Percentiles rank a stretch among this genome's conserved stretches.
These are phyloP conservation scores for Irena cyanogastra DNA, from an alignment of 2,113 vertebrate genomes.

Conservation along the genomic window DNA sequence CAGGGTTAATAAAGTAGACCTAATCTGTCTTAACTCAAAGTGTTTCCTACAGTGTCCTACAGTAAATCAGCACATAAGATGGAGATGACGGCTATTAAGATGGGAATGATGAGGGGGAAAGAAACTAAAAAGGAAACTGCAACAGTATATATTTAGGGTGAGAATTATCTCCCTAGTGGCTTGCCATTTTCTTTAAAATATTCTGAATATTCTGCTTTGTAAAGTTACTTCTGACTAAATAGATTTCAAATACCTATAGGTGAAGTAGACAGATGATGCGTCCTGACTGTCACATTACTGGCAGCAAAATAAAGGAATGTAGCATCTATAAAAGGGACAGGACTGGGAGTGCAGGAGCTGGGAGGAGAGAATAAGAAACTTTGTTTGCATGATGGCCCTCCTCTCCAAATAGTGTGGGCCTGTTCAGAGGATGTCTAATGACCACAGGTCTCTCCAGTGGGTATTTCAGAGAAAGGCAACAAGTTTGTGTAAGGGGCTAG, in stretches of 20 bases:
- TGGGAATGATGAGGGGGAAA: neutral
- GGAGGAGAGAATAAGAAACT: neutral
- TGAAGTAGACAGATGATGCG: neutral
- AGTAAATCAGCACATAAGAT: neutral
- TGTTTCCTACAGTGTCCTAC: neutral
- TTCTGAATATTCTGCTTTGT: neutral
- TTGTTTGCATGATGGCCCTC: neutral
- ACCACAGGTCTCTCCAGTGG: neutral
- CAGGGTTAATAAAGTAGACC: neutral
- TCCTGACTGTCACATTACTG: neutral
- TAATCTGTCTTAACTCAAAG: neutral
- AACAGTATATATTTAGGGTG: neutral
- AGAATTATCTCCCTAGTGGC: neutral
- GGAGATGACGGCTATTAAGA: neutral
- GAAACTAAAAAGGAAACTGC: neutral
- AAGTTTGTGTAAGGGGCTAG: neutral
- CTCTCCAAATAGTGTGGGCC: neutral
- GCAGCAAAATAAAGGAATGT: neutral
- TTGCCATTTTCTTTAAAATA: neutral
- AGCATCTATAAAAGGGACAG: neutral
- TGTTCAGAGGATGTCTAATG: neutral
- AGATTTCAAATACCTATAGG: neutral
- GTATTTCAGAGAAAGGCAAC: neutral
- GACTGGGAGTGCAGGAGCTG: fast-evolving
- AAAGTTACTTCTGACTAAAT: neutral